These are phyloP conservation scores for Phalacrocorax pelagicus DNA, from an alignment of 2,113 vertebrate species.

Conservation along the genomic window DNA sequence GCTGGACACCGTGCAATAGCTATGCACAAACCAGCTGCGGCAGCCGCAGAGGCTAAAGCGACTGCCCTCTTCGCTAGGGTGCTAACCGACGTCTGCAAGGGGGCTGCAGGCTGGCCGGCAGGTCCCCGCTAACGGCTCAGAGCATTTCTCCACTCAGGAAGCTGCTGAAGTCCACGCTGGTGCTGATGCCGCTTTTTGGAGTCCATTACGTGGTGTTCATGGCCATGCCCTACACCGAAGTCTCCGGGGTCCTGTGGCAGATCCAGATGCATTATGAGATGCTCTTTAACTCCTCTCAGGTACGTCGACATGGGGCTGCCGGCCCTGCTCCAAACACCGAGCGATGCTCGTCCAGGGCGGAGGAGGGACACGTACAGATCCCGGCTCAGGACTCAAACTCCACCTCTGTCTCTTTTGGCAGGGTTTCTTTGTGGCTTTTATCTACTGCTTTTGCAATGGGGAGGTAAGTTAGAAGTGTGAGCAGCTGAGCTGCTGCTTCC, in stretches of 20 bases:
- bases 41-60: neutral
- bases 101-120: neutral
- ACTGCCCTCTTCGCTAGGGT: neutral
- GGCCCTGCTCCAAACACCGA: rapidly evolving
- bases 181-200: constrained; percentile 93
- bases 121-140: rapidly evolving
- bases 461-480: constrained; percentile 79
- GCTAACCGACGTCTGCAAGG: rapidly evolving
- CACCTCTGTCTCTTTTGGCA: constrained; percentile 60
- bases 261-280: constrained; percentile 99
- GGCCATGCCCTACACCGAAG: constrained; percentile 95
- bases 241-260: constrained; percentile 91
- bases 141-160: constrained; percentile 73
- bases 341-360: neutral
- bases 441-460: constrained; percentile 98
- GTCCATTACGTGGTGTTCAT: constrained; percentile 97
- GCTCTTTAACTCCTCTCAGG: constrained; percentile 98
- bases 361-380: neutral
- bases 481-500: neutral
- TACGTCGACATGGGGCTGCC: neutral
- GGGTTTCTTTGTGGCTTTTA: constrained; percentile 97
- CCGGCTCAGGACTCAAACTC: neutral
- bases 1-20: rapidly evolving
- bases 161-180: constrained; percentile 93
- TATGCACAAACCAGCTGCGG: neutral